phyloP scores from a whole-genome alignment of 1,140 invertebrate species.

The Drosophila rhopaloa region DNA sequence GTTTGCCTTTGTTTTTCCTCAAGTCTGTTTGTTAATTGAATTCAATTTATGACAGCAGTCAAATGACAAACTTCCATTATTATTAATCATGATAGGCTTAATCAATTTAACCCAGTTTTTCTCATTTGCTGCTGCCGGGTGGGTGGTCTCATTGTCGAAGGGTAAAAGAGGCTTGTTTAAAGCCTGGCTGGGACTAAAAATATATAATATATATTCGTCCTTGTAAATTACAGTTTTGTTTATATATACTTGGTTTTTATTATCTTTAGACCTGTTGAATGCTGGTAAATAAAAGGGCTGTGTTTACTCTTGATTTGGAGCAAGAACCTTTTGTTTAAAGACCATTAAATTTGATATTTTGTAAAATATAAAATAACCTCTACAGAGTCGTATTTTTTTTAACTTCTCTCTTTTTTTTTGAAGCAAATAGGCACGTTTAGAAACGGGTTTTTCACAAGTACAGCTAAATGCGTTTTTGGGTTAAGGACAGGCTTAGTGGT shows the following conservation, averaged over 20 bases:
- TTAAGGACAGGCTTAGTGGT: no score
- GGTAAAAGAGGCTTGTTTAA: conserved; percentile 14
- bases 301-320: no score
- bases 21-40: conserved; percentile 60
- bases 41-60: conserved; percentile 47
- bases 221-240: neutral
- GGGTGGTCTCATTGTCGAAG: conserved; percentile 15
- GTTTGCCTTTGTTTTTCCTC: conserved; percentile 21
- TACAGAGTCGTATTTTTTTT: no score
- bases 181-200: neutral
- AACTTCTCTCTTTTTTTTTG: no score
- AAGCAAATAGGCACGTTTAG: no score
- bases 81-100: conserved; percentile 53
- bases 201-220: neutral
- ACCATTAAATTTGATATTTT: no score
- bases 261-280: neutral
- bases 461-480: no score
- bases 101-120: conserved; percentile 74
- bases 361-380: no score
- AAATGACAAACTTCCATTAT: conserved; percentile 50
- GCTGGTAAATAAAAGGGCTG: no score
- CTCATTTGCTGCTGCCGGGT: conserved; percentile 6
- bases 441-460: no score
- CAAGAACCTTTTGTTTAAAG: no score
- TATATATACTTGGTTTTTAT: neutral